A percentile compares a stretch with the other conserved stretches of the same genome.
Conservation (phyloP, 2,888 invertebrate species). For the Amorpha juglandis region DNA sequence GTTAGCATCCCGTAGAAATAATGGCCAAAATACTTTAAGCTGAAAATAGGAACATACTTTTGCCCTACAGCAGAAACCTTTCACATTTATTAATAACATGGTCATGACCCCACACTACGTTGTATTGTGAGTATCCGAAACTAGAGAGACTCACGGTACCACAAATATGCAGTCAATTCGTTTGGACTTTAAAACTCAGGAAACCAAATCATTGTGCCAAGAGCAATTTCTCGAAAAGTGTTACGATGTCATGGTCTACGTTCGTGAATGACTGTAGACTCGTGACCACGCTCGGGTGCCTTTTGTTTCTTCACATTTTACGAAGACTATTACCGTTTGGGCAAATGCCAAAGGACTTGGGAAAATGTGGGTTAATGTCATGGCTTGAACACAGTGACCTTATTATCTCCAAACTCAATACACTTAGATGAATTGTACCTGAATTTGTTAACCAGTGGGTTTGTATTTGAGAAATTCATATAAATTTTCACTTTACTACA, state of each 20-base stretch:
- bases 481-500: not conserved
- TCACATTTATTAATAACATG: no score
- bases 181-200: not conserved
- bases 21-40: no score
- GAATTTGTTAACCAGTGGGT: not conserved
- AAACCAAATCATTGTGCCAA: conserved; percentile 5
- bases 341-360: conserved; percentile 6
- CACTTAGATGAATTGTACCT: not conserved
- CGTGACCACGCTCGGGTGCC: conserved; percentile 11
- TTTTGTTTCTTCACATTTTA: not conserved
- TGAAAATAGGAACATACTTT: no score
- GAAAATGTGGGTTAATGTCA: conserved; percentile 12
- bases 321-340: not conserved
- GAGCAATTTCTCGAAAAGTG: not conserved
- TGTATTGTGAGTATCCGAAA: no score
- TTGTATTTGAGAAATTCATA: no score
- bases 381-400: no score
- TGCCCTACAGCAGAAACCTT: no score
- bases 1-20: no score
- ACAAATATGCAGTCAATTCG: no score
- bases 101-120: no score
- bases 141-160: no score
- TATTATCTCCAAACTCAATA: not conserved
- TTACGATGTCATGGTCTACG: conserved; percentile 15
- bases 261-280: no score